Conservation (phyloP, 92 coral and sea anemone species). For the Zoanthus solanderi region DNA sequence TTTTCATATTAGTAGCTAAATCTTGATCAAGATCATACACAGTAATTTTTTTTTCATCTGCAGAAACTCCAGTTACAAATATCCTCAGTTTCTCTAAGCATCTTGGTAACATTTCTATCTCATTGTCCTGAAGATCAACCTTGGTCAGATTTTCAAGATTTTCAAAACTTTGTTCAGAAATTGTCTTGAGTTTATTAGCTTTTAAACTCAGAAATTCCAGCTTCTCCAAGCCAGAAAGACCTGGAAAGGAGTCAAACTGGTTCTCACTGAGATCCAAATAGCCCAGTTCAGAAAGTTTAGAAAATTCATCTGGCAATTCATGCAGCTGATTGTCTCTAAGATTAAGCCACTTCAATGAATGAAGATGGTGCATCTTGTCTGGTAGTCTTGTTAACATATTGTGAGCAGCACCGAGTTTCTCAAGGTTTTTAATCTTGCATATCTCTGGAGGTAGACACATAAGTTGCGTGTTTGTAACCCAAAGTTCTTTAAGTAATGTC, state of each 20-base stretch:
- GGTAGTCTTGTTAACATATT: constrained; percentile 83
- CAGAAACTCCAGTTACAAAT: constrained; percentile 69
- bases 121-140: constrained; percentile 84
- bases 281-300: constrained; percentile 64
- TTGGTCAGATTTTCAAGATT: constrained; percentile 65
- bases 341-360: constrained; percentile 83
- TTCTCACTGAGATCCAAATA: constrained; percentile 84
- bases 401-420: constrained; percentile 91
- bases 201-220: constrained; percentile 75
- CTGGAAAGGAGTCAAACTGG: constrained; percentile 72
- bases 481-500: constrained; percentile 74
- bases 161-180: constrained; percentile 48
- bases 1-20: constrained; percentile 50
- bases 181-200: constrained; percentile 70
- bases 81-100: constrained; percentile 76
- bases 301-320: constrained; percentile 72
- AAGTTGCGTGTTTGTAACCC: constrained; percentile 91
- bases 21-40: constrained; percentile 59
- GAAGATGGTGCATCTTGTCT: constrained; percentile 69
- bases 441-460: constrained; percentile 97
- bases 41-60: constrained; percentile 37
- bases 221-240: constrained; percentile 63
- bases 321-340: constrained; percentile 77
- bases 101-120: constrained; percentile 73
- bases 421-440: constrained; percentile 72